These are phyloP conservation scores for Emydocephalus ijimae DNA, from an alignment of 2,113 vertebrate species.

Conservation along the genomic window DNA sequence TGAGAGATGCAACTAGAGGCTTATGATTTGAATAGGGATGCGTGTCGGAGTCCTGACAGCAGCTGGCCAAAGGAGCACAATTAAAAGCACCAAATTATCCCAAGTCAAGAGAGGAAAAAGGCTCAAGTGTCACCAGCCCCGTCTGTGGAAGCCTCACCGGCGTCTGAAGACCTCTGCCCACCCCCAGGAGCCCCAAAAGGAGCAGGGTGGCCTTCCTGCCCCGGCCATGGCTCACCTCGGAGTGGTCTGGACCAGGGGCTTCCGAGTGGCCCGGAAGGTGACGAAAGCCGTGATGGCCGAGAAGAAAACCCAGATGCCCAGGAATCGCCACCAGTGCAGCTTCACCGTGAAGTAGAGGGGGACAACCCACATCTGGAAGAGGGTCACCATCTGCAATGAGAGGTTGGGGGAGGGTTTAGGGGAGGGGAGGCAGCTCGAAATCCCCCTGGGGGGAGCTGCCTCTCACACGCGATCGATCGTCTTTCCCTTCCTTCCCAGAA, in stretches of 20 bases:
- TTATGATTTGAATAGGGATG: too few species aligned
- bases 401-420: not conserved
- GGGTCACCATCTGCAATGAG: conserved; percentile 87
- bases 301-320: conserved; percentile 91
- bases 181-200: not conserved
- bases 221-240: conserved; percentile 76
- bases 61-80: not conserved
- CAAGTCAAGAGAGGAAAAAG: too few species aligned
- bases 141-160: not conserved
- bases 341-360: conserved; percentile 98
- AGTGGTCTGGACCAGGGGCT: conserved; percentile 90
- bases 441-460: not conserved
- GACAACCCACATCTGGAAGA: conserved; percentile 99
- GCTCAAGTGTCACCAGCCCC: too few species aligned
- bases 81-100: not conserved
- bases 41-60: not conserved
- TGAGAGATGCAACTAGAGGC: too few species aligned
- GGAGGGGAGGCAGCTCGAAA: not conserved
- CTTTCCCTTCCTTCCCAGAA: not conserved
- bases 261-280: conserved; percentile 91
- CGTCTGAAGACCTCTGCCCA: accelerated
- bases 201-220: not conserved
- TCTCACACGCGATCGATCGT: not conserved
- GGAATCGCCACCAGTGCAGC: conserved; percentile 97
- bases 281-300: conserved; percentile 91